Conservation (phyloP, 1,140 invertebrate genomes). For the Phymorhynchus buccinoides region DNA sequence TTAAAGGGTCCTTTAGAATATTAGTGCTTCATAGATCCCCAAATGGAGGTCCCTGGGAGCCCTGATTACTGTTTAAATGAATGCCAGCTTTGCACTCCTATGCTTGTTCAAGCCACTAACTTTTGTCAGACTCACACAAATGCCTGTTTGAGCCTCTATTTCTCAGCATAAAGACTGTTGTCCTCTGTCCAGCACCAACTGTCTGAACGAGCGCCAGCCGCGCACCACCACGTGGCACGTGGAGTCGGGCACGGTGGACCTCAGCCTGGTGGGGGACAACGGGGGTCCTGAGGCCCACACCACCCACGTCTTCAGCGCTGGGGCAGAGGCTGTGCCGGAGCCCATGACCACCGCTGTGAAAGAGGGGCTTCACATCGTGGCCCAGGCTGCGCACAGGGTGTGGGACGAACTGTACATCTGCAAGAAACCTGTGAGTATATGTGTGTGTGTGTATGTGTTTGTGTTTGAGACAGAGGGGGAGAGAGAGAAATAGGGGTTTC, state of each 20-base stretch:
- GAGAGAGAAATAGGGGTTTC: constrained; percentile 84
- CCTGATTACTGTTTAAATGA: no score
- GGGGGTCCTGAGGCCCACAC: constrained; percentile 14
- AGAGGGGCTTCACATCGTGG: constrained; percentile 88
- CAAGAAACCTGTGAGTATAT: constrained; percentile 87
- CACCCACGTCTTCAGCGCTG: constrained; percentile 20
- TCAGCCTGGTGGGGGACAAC: constrained; percentile 34
- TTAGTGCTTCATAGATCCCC: no score
- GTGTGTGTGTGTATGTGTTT: no score
- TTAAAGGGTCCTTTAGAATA: no score
- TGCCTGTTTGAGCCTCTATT: no score
- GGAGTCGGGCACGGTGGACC: constrained; percentile 47
- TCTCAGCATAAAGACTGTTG: no score
- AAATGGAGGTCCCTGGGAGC: no score
- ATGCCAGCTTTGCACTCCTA: no score
- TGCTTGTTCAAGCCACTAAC: no score
- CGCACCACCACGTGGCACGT: constrained; percentile 65
- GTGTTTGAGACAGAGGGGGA: no score
- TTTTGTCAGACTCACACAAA: no score
- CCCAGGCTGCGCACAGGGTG: constrained; percentile 88
- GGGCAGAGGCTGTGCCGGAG: not conserved
- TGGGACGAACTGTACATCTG: constrained; percentile 98
- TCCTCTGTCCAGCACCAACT: constrained; percentile 33
- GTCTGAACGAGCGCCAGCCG: constrained; percentile 57
- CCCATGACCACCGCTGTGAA: constrained; percentile 74